Evolutionary conservation across 2,113 vertebrate genomes (phyloP), one percentile per base, ranked within the genome.

Genomic region (Ascaphus truei): DNA sequence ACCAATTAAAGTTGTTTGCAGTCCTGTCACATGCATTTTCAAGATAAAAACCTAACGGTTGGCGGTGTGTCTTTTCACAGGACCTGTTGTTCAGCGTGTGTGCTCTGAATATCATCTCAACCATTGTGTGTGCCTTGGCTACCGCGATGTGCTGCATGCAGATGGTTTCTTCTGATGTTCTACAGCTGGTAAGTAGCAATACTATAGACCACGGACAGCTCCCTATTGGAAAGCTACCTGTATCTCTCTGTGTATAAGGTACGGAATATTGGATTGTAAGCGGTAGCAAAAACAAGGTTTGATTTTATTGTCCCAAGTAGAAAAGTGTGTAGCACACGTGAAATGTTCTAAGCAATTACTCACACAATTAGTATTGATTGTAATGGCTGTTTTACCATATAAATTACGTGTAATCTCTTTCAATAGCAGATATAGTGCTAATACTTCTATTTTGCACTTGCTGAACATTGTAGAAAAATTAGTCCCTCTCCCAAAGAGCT

Each of bases 101-200:
- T 9, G 96, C 95, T 78, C 92, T 99, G 75, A 99, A 98, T 51
- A 92, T 99, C 83, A 90, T 98, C 83, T 98, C 97, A 83, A 99
- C 97, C 78, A 96, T 99, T 52, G 95, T 99, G 77, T 99, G 97
- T 47, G 96, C 96, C 3, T 79, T 99, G 73, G 97, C 97, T 77
- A 99, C 97, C 0, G 97, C 96, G 41, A 96, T 96, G 93, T 98
- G 96, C 89, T 99, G 97, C 79, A 98, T 98, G 96, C 97, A 99
- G 89, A 98, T 98, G 94, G 94, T 98, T 73, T 98, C 96, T 1
- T 88, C 94, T n/a, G 96, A 98, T 74, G 86, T 98, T 66, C 91
- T 99, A 79, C 96, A 96, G 81, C 95, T 98, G 95, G 96, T 98
- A 83, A 98, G 96, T 71, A 72, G 45, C 67, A 31, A 33, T 23